phyloP scores from a whole-genome alignment of 2,888 invertebrate species.

The Aquatica leii region DNA sequence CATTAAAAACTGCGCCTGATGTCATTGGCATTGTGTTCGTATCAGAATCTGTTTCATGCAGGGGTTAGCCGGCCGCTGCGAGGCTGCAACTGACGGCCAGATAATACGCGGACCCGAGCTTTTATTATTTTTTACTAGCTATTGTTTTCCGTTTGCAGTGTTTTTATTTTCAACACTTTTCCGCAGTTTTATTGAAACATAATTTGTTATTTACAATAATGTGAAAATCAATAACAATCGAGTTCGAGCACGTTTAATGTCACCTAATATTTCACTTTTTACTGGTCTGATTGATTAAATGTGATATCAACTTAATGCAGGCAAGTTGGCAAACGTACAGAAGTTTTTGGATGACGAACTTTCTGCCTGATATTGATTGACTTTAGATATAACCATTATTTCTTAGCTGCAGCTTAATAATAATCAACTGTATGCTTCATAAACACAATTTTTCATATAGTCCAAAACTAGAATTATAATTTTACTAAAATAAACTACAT shows the following conservation, averaged over 20 bases:
- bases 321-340: constrained; percentile 33
- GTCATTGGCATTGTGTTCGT: constrained; percentile 58
- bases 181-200: constrained; percentile 26
- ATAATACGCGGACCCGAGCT: constrained; percentile 53
- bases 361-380: constrained; percentile 33
- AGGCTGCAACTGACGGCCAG: constrained; percentile 58
- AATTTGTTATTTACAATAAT: constrained; percentile 14
- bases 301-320: constrained; percentile 34
- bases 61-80: constrained; percentile 45
- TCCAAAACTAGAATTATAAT: no score
- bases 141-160: constrained; percentile 55
- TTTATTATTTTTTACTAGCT: constrained; percentile 55
- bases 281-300: constrained; percentile 25
- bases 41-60: constrained; percentile 48
- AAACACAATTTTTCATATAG: no score
- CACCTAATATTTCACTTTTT: neutral
- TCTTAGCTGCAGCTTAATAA: neutral
- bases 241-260: neutral
- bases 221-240: neutral
- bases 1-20: constrained; percentile 53
- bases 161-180: constrained; percentile 44
- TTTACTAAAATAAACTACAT: no score
- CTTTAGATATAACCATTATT: no score
- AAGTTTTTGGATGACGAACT: constrained; percentile 30
- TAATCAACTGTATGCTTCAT: no score